Percentiles rank a stretch among this genome's conserved stretches.
These are phyloP conservation scores for Cephalopachus bancanus DNA, from an alignment of 2,797 vertebrate genomes.

Conservation along the genomic window DNA sequence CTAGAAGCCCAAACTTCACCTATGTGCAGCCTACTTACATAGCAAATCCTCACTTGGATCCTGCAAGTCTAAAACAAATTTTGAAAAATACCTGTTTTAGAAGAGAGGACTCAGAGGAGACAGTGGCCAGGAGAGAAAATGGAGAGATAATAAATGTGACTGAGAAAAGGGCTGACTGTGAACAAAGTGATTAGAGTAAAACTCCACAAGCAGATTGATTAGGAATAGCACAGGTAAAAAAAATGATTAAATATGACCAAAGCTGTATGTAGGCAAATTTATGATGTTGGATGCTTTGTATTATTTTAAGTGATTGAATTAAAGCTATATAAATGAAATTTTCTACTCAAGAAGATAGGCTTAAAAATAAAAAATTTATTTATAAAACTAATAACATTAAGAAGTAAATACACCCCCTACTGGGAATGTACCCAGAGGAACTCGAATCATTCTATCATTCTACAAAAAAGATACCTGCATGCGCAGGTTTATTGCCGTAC, in stretches of 20 bases:
- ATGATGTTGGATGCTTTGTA: background rate
- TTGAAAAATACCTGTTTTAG: background rate
- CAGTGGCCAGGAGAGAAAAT: background rate
- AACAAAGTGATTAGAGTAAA: background rate
- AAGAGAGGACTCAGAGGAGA: background rate
- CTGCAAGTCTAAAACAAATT: no score
- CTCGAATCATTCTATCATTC: no score
- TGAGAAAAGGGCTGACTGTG: background rate
- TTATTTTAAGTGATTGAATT: slow-evolving; percentile 32
- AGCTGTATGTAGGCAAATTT: background rate
- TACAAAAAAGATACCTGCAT: no score
- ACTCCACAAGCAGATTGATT: background rate
- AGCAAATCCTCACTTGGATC: no score
- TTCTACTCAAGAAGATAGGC: background rate
- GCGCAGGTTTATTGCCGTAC: no score
- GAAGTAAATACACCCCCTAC: background rate
- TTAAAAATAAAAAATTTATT: slow-evolving; percentile 9
- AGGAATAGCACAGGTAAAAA: background rate
- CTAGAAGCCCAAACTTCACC: no score
- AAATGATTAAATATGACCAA: background rate
- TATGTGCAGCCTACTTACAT: no score
- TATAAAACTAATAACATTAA: slow-evolving; percentile 16
- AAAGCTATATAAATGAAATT: slow-evolving; percentile 39
- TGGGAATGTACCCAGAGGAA: no score
- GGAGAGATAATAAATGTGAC: background rate